Evolutionary conservation across 2,797 vertebrate genomes (phyloP), one percentile per base, ranked within the genome.

Genomic region (Semotilus atromaculatus): DNA sequence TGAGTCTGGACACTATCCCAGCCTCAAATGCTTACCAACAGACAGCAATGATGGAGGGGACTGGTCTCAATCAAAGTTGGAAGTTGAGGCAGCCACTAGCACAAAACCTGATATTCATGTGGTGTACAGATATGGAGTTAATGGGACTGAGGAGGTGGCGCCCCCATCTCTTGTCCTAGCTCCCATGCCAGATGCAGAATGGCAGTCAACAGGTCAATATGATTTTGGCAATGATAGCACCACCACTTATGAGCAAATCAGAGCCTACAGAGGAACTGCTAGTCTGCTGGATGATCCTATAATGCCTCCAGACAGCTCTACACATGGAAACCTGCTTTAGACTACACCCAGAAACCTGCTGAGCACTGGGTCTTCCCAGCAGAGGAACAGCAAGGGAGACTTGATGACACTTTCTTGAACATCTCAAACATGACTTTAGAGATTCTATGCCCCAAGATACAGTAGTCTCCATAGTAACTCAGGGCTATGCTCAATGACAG

Each of bases 241-340:
- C 34, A 18, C 11, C 18, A 53, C 34, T 38, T 76, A 71, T 72
- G 86, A 85, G 67, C 80, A 82, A 55, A 51, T 55, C 77, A 79
- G 72, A 82, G 80, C 87, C 62, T 29, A 71, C 2, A 29, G 80
- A 26, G 31, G 70, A 23, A 1, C 7, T 29, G 29, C 36, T 13
- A 71, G 67, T 48, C 68, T 58, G 29, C 80, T 75, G 19, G 90
- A 88, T 21, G 89, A 87, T 72, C 82, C 80, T 40, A 76, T 91
- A 4, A 88, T 91, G 86, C 88, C 88, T 87, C 94, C 93, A 38
- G 94, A 95, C 81, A 94, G 93, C 86, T 94, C 92, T 26, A 94
- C 93, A 6, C 89, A 87, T 89, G 90, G 88, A 70, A 80, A 85
- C 36, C 78, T 78, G 74, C 58, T 86, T 58, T 88, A 83, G 80